Base-by-base conservation (phyloP, 2,888 invertebrate genomes). In the Zhuqinia jingwanae region DNA sequence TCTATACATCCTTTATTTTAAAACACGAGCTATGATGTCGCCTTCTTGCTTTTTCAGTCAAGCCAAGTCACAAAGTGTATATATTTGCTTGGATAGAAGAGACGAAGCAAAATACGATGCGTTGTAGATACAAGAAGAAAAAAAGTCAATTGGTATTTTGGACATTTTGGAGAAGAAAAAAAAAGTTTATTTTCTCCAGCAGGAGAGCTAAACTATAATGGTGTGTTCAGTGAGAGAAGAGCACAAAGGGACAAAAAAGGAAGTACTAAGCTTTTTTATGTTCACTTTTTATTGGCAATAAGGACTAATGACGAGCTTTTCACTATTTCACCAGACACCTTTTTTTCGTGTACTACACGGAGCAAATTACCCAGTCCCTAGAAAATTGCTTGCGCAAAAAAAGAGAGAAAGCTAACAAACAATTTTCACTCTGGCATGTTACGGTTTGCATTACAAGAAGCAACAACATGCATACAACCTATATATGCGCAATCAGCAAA, bases 221-320 rank as follows among this genome's bases (percentile, higher is more conserved):
- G 30, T 58, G 77, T 36, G 20, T 25, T 58, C 60, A 60, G 36
- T 27, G 68, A 65, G n/a, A 20, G 65, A 42, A 58, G 11, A 53
- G 65, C 45, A 45, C 15, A n/a, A 13, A 25, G 75, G 73, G 25
- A 75, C 47, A 82, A 50, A 63, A 50, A 60, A 77, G 83, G 47
- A 70, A 84, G 84, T 58, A 77, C 56, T 84, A 84, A 77, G 78
- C 84, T 78, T 84, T 65, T 73, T 78, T 68, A 77, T 84, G 77
- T 70, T 56, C 68, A 36, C 53, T 22, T 77, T 83, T 84, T 84
- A 84, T 84, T 84, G 84, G 56, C 77, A 84, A 84, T 84, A 84
- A 84, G 84, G 77, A 78, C 84, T 84, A 84, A 84, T 84, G 84
- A 84, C 78, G 84, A 70, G 68, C 84, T 84, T 84, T 84, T 78